Percentiles rank a stretch among this genome's conserved stretches.
Conservation (phyloP, 2,888 invertebrate genomes). For the Drosophila testacea region DNA sequence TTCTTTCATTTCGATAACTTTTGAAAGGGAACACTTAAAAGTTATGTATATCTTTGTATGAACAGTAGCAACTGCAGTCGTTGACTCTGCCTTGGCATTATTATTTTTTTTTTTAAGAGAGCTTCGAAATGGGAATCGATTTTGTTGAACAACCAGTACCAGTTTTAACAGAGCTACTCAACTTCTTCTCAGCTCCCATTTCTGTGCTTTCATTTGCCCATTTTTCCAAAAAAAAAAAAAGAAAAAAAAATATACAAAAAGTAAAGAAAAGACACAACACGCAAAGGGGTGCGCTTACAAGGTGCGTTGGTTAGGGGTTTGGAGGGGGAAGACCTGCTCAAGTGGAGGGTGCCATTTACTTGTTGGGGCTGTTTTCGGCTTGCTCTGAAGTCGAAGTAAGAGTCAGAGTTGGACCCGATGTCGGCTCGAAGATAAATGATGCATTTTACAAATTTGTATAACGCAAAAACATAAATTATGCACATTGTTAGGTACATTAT, state of each 20-base stretch:
- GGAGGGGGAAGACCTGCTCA: background rate
- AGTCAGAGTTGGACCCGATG: slow-evolving; percentile 26
- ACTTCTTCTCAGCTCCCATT: slow-evolving; percentile 32
- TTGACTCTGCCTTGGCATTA: slow-evolving; percentile 7
- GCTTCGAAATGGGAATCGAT: slow-evolving; percentile 61
- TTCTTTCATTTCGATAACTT: too few species aligned
- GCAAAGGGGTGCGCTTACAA: slow-evolving; percentile 64
- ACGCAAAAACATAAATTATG: slow-evolving; percentile 73
- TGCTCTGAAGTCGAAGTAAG: slow-evolving; percentile 16
- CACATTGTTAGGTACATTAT: slow-evolving; percentile 51
- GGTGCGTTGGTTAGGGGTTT: slow-evolving; percentile 29
- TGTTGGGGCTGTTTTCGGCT: slow-evolving; percentile 26
- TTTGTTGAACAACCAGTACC: slow-evolving; percentile 51
- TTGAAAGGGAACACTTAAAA: background rate
- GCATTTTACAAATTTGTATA: slow-evolving; percentile 74
- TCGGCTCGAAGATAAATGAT: slow-evolving; percentile 72
- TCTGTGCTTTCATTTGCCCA: slow-evolving; percentile 25
- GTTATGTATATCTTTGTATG: background rate
- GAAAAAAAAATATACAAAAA: slow-evolving; percentile 8
- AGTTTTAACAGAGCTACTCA: slow-evolving; percentile 15
- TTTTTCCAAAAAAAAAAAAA: slow-evolving; percentile 24
- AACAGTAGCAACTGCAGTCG: slow-evolving; percentile 7
- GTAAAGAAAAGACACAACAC: slow-evolving; percentile 68
- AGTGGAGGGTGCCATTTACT: slow-evolving; percentile 32
- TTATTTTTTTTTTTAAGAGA: background rate